Base-by-base conservation (phyloP, 2,797 vertebrate genomes). In the Harpagifer antarcticus region DNA sequence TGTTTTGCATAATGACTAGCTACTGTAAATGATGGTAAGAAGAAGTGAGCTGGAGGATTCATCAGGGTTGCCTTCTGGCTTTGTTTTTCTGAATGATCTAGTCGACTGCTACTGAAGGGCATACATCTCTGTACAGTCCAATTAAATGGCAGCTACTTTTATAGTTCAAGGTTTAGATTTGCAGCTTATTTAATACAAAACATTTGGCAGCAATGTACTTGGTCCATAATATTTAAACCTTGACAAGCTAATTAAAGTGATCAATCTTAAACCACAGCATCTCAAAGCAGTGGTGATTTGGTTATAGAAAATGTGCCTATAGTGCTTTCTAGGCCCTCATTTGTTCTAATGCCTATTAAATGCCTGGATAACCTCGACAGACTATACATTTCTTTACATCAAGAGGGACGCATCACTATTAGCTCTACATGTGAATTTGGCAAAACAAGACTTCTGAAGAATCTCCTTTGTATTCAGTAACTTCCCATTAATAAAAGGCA, bases 91-190 rank as follows among this genome's bases (percentile, higher is more conserved):
- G 31, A 54, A 33, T 19, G 19, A 68, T 44, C 62, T 57, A 5
- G 4, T 50, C 53, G 68, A 59, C 23, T n/a, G 76, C 77, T 62
- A 33, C 71, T 75, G 71, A 85, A 69, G 63, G 59, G 55, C 67
- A 52, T 44, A 16, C 5, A 47, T 70, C 66, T 75, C 62, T 81
- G 47, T 40, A 73, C 12, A 66, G 61, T 52, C 64, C 64, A 47
- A 56, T 75, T 68, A 82, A 79, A 78, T 56, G 91, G 91, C 91
- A 93, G 92, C 91, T 93, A 90, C 61, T 85, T 85, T 88, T 65
- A 78, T 78, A 55, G 59, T 64, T 62, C n/a, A 61, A 56, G 23
- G n/a, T 65, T 65, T 11, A 0, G 16, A 50, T 76, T 74, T 61
- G 27, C 2, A 0, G 65, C 76, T n/a, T 33, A 52, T 67, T 81